These are phyloP conservation scores for Corythornis vintsioides DNA, from an alignment of 2,113 vertebrate genomes.

Conservation along the genomic window DNA sequence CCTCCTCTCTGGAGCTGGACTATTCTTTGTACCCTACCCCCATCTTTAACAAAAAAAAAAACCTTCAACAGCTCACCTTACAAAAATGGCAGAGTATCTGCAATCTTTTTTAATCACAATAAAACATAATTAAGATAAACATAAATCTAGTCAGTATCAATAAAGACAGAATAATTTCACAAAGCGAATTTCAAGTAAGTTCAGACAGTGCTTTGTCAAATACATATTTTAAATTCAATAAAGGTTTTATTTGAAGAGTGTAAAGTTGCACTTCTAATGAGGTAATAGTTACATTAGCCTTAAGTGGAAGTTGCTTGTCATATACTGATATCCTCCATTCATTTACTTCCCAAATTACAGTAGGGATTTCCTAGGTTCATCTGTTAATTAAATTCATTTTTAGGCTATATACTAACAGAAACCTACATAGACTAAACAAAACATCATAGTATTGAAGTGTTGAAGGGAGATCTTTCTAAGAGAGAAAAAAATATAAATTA, in stretches of 20 bases:
- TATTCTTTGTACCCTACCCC: conserved; percentile 66
- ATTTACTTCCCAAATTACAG: conserved; percentile 71
- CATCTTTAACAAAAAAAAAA: conserved; percentile 3
- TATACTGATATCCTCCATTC: conserved; percentile 50
- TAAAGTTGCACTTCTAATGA: conserved; percentile 69
- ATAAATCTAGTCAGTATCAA: conserved; percentile 69
- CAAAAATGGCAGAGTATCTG: conserved; percentile 68
- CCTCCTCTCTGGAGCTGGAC: conserved; percentile 63
- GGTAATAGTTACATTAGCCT: conserved; percentile 67
- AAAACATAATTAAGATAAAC: conserved; percentile 75
- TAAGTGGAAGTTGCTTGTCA: conserved; percentile 70
- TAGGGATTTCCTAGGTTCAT: conserved; percentile 71
- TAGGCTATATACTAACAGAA: conserved; percentile 66
- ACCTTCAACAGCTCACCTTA: conserved; percentile 48
- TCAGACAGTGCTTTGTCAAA: conserved; percentile 53
- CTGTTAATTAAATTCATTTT: conserved; percentile 77
- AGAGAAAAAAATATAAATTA: conserved; percentile 14
- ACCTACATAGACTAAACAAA: conserved; percentile 75
- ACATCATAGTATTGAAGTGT: conserved; percentile 42
- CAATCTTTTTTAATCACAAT: conserved; percentile 73
- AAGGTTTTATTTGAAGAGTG: conserved; percentile 49
- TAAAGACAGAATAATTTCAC: conserved; percentile 63
- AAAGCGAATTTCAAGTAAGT: conserved; percentile 38
- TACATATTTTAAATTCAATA: conserved; percentile 44
- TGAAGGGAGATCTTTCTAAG: conserved; percentile 43